A percentile compares a stretch with the other conserved stretches of the same genome.
These are phyloP conservation scores for Crioceris asparagi DNA, from an alignment of 2,888 invertebrate species.

Conservation along the genomic window DNA sequence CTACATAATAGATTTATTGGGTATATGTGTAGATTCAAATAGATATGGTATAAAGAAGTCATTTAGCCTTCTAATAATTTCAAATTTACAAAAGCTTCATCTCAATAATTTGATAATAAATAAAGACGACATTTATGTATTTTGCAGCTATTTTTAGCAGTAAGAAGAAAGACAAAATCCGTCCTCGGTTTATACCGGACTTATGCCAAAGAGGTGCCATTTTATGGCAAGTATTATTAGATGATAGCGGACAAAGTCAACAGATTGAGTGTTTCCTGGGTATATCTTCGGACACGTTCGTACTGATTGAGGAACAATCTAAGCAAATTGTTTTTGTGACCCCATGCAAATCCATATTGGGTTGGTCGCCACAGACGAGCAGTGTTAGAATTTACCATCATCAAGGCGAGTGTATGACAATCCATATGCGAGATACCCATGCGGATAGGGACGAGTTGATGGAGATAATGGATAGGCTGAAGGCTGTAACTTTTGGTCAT, in stretches of 20 bases:
- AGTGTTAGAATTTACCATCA: conserved; percentile 81
- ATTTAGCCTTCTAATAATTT: no score
- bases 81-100: no score
- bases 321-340: conserved; percentile 77
- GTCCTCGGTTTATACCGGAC: conserved; percentile 65
- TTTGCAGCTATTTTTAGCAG: conserved; percentile 47
- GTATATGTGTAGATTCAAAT: no score
- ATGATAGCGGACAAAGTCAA: conserved; percentile 54
- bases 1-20: no score
- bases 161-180: conserved; percentile 65
- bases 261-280: conserved; percentile 41
- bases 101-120: background rate
- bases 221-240: conserved; percentile 70
- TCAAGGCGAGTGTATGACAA: conserved; percentile 83
- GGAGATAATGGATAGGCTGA: conserved; percentile 71
- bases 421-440: conserved; percentile 60
- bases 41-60: no score
- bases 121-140: background rate
- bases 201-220: conserved; percentile 65
- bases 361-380: conserved; percentile 45
- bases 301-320: conserved; percentile 73
- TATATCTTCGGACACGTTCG: conserved; percentile 77
- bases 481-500: conserved; percentile 68
- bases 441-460: conserved; percentile 58
- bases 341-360: conserved; percentile 71